Evolutionary conservation across 2,797 vertebrate genomes (phyloP).

Genomic region (Anabacerthia variegaticeps): DNA sequence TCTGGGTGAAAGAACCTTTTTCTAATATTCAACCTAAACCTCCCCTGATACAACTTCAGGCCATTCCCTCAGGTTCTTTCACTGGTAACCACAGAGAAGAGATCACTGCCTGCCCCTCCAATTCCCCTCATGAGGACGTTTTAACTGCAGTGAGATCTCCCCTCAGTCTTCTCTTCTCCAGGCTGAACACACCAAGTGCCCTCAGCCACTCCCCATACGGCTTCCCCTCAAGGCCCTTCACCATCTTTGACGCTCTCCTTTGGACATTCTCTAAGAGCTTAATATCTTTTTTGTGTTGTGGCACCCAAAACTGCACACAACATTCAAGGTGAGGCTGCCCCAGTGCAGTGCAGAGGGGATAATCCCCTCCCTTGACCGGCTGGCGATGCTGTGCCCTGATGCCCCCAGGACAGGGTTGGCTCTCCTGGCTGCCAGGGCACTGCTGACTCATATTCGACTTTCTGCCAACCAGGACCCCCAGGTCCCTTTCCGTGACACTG

Average conservation of each 20-base stretch:
- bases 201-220: accelerated
- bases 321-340: accelerated
- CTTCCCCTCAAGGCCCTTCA: not conserved
- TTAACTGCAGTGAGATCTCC: not conserved
- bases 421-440: not conserved
- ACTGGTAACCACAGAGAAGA: not conserved
- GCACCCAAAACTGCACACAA: not conserved
- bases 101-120: no score
- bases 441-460: not conserved
- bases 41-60: not conserved
- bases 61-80: not conserved
- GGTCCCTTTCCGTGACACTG: not conserved
- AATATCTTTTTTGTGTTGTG: not conserved
- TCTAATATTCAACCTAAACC: not conserved
- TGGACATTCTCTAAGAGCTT: no score
- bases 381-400: not conserved
- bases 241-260: not conserved
- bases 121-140: not conserved
- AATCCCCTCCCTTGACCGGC: accelerated
- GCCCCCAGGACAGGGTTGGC: not conserved
- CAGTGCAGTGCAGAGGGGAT: not conserved
- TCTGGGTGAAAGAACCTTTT: not conserved
- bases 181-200: not conserved
- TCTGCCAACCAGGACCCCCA: accelerated
- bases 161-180: not conserved